Percentiles rank a stretch among this genome's conserved stretches.
phyloP scores from a whole-genome alignment of 2,888 invertebrate genomes.

The Drosophila paracracens region DNA sequence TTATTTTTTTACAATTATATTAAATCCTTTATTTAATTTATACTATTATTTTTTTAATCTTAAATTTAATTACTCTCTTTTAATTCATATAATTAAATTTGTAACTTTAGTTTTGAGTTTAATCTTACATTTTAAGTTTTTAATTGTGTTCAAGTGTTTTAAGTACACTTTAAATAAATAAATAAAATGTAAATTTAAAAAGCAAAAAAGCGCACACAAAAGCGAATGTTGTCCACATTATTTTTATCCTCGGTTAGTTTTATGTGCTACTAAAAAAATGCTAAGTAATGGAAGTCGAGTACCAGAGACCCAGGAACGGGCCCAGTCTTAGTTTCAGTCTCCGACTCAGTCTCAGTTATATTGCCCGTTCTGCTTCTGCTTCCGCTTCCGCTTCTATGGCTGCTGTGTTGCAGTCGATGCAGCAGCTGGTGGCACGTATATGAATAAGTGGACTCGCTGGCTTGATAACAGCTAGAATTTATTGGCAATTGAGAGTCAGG shows the following conservation, averaged over 20 bases:
- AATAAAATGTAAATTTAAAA: background rate
- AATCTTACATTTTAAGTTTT: background rate
- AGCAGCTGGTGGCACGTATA: constrained; percentile 67
- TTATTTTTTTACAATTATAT: background rate
- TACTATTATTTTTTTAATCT: background rate
- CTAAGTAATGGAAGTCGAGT: constrained; percentile 32
- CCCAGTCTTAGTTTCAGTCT: background rate
- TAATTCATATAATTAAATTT: background rate
- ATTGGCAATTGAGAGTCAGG: constrained; percentile 66
- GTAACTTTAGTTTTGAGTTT: too few species aligned
- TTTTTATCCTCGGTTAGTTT: constrained; percentile 20
- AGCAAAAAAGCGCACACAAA: constrained; percentile 8
- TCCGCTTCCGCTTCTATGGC: constrained; percentile 6
- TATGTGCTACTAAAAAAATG: constrained; percentile 33
- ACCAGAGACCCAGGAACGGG: constrained; percentile 5
- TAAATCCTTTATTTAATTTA: background rate
- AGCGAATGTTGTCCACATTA: constrained; percentile 2
- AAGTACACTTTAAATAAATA: background rate
- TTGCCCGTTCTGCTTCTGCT: background rate
- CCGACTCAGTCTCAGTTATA: background rate
- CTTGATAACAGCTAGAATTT: constrained; percentile 74
- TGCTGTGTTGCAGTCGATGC: constrained; percentile 18
- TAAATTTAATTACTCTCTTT: background rate
- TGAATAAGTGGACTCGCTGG: constrained; percentile 68
- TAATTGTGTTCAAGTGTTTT: background rate